Evolutionary conservation across 2,113 vertebrate genomes (phyloP).

Genomic region (Cichladusa arquata): DNA sequence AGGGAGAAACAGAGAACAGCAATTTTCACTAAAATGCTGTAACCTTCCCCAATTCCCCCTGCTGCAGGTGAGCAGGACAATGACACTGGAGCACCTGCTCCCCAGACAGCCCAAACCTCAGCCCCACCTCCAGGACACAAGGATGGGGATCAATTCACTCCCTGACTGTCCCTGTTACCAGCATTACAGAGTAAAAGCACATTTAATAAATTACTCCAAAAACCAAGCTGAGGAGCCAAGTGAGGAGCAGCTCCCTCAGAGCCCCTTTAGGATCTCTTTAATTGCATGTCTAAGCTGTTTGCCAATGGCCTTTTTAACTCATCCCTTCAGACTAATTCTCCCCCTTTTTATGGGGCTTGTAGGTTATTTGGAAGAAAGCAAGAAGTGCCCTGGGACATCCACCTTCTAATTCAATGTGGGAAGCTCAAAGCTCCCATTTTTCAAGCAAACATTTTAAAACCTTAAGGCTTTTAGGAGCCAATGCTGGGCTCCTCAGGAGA

Average conservation of each 20-base stretch:
- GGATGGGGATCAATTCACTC: neutral
- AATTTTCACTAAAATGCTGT: neutral
- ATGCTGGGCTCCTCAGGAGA: neutral
- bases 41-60: rapidly evolving
- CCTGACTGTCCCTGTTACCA: neutral
- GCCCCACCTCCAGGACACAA: neutral
- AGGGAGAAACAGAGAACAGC: neutral
- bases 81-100: neutral
- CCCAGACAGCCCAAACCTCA: neutral
- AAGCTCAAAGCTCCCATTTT: constrained; percentile 23
- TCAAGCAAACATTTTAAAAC: constrained; percentile 22
- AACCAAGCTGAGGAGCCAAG: neutral
- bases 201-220: neutral
- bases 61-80: neutral
- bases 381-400: neutral
- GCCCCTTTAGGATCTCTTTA: neutral
- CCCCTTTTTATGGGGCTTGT: neutral
- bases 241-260: neutral
- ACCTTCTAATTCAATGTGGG: neutral
- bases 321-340: constrained; percentile 27
- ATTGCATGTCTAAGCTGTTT: neutral
- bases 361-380: constrained; percentile 37
- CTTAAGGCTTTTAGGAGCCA: constrained; percentile 24
- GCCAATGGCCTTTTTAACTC: constrained; percentile 4
- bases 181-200: neutral